Evolutionary conservation across 2,888 invertebrate genomes (phyloP).

Genomic region (Limnephilus auricula): DNA sequence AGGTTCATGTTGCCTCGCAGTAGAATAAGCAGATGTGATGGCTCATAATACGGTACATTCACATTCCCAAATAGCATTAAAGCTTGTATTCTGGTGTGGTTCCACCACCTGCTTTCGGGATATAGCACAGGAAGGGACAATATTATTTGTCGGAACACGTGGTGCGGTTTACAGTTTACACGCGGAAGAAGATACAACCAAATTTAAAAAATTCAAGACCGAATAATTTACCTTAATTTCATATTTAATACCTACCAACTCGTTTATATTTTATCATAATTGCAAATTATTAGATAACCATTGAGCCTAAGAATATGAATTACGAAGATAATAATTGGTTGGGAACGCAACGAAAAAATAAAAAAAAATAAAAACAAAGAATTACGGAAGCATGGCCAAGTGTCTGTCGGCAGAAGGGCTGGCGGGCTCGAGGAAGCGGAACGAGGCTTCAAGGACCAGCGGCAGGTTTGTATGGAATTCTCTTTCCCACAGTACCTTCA

Average conservation of each 20-base stretch:
- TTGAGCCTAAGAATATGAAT: neutral
- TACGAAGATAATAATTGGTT: neutral
- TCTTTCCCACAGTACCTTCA: conserved; percentile 21
- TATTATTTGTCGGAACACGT: neutral
- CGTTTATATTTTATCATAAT: neutral
- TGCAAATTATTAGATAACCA: neutral
- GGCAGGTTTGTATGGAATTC: conserved; percentile 20
- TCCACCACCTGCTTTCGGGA: neutral
- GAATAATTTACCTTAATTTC: neutral
- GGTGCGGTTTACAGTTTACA: neutral
- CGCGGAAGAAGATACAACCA: neutral
- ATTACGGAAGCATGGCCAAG: neutral
- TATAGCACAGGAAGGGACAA: neutral
- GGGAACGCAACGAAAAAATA: neutral
- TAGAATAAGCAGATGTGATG: neutral
- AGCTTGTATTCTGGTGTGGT: neutral
- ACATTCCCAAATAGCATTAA: neutral
- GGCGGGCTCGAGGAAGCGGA: conserved; percentile 27
- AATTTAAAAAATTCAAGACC: neutral
- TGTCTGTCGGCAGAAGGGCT: neutral
- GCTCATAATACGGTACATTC: neutral
- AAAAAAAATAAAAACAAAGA: neutral
- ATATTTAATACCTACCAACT: neutral
- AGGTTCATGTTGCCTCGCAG: neutral
- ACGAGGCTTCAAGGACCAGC: conserved; percentile 6